These are phyloP conservation scores for Amblyornis subalaris DNA, from an alignment of 2,113 vertebrate genomes.

Conservation along the genomic window DNA sequence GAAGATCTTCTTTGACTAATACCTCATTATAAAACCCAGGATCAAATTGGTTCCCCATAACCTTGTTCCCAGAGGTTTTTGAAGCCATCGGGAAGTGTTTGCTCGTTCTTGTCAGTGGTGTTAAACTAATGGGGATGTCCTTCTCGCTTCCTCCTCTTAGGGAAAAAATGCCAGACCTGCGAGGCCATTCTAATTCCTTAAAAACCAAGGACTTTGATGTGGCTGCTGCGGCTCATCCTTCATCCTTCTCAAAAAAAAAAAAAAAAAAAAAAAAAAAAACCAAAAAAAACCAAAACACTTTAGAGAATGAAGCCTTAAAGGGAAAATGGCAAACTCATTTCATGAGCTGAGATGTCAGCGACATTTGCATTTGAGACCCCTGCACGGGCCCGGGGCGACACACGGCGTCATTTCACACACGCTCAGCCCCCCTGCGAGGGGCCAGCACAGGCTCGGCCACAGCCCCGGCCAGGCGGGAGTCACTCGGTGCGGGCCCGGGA, in stretches of 20 bases:
- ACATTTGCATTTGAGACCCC: not conserved
- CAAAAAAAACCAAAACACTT: not conserved
- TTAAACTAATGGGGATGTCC: not conserved
- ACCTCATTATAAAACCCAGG: not conserved
- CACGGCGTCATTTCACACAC: accelerated
- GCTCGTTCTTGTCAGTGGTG: not conserved
- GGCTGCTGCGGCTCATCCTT: not conserved
- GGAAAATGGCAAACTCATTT: accelerated
- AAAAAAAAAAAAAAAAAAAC: not conserved
- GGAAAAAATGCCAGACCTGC: not conserved
- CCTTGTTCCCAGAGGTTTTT: not conserved
- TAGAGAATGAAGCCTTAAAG: not conserved
- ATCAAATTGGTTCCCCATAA: not conserved
- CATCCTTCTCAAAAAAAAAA: too few relatives aligned
- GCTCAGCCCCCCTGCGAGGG: accelerated
- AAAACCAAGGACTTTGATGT: not conserved
- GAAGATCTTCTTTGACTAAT: not conserved
- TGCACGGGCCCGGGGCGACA: too few relatives aligned
- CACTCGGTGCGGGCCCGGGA: accelerated
- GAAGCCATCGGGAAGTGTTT: not conserved
- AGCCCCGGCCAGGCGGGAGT: not conserved
- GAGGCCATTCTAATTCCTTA: not conserved
- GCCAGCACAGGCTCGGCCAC: not conserved
- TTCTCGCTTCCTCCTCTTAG: not conserved
- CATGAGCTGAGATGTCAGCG: not conserved